Conservation (phyloP, 1,140 invertebrate genomes). For the Micrasema longulum region DNA sequence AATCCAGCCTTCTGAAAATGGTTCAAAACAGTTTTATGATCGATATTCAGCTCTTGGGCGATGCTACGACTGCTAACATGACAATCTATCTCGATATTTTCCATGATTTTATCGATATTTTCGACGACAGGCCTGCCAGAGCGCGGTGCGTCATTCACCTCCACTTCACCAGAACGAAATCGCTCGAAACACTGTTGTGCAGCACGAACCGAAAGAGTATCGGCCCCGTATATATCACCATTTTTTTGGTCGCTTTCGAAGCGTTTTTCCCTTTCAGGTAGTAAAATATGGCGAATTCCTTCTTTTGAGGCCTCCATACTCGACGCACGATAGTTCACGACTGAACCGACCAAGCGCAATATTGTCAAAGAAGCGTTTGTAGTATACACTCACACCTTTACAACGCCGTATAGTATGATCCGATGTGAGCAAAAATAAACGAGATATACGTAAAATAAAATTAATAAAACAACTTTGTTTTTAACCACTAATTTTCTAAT, state of each 20-base stretch:
- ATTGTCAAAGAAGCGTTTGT: slow-evolving; percentile 12
- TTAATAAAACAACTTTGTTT: no score
- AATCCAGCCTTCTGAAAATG: slow-evolving; percentile 13
- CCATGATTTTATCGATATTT: neutral
- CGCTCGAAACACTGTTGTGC: slow-evolving; percentile 17
- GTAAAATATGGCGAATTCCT: slow-evolving; percentile 11
- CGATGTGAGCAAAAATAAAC: slow-evolving; percentile 4
- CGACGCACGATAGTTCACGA: slow-evolving; percentile 6
- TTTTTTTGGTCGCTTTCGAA: no score
- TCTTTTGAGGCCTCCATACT: slow-evolving; percentile 4
- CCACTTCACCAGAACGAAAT: slow-evolving; percentile 22
- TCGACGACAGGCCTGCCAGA: slow-evolving; percentile 16
- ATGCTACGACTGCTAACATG: slow-evolving; percentile 21
- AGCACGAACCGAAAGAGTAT: slow-evolving; percentile 23
- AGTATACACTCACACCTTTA: slow-evolving; percentile 16
- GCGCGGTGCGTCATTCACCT: slow-evolving; percentile 15
- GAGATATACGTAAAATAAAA: slow-evolving; percentile 2
- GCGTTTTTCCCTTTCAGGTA: no score
- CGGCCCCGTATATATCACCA: slow-evolving; percentile 19
- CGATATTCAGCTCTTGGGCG: slow-evolving; percentile 19
- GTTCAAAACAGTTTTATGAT: slow-evolving; percentile 11
- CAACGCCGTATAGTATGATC: slow-evolving; percentile 4
- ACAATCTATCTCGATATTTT: slow-evolving; percentile 20
- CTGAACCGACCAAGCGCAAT: slow-evolving; percentile 25
- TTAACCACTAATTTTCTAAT: no score